Conservation (phyloP, 2,888 invertebrate genomes). For the Imbricaverruca yamaguchii region DNA sequence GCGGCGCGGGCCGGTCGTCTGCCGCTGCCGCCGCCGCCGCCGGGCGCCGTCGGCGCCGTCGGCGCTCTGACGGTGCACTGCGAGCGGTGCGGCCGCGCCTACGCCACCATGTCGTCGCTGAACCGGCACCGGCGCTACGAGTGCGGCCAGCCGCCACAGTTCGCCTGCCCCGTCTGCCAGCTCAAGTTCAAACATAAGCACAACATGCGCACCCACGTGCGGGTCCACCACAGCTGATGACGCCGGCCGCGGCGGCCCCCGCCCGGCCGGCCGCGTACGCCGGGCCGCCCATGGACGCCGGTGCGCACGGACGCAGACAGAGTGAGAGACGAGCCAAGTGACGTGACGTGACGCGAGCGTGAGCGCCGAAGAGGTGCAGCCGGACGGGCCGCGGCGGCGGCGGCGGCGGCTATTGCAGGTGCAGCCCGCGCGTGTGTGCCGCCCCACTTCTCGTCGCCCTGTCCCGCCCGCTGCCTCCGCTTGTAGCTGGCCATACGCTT, state of each 20-base stretch:
- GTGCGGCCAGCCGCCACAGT: conserved; percentile 60
- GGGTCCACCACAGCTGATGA: conserved; percentile 43
- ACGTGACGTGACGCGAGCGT: background rate
- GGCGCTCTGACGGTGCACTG: conserved; percentile 40
- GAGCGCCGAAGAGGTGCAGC: background rate
- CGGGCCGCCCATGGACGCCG: background rate
- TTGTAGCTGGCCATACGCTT: background rate
- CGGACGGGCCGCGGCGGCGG: background rate
- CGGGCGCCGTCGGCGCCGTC: background rate
- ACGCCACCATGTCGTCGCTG: conserved; percentile 76
- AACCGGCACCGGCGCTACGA: conserved; percentile 79
- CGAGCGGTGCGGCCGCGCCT: conserved; percentile 65
- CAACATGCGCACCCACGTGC: conserved; percentile 48
- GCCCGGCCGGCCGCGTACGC: background rate
- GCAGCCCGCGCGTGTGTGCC: background rate
- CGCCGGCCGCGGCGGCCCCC: background rate
- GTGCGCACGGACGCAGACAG: background rate
- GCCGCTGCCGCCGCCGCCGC: background rate
- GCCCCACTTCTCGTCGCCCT: background rate
- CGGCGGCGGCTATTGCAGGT: background rate
- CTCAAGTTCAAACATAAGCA: conserved; percentile 52
- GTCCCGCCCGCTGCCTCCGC: background rate
- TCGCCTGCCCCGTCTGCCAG: conserved; percentile 57
- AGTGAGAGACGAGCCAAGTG: background rate
- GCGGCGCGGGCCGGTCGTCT: background rate